Evolutionary conservation across 2,888 invertebrate species (phyloP).

Genomic region (Cryptocephalus moraei): DNA sequence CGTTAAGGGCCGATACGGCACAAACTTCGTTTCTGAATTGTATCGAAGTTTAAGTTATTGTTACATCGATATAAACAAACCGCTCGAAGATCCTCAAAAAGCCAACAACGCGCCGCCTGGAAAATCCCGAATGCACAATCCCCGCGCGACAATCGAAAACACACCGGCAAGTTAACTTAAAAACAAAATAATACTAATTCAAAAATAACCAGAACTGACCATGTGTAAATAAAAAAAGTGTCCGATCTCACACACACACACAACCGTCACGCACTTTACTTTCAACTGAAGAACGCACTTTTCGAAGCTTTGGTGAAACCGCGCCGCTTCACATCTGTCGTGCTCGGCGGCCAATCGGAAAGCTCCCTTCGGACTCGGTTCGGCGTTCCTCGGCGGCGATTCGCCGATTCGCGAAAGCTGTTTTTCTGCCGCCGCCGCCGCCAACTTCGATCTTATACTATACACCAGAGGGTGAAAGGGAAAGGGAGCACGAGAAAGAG

Average conservation of each 20-base stretch:
- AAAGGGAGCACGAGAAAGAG: too few relatives aligned
- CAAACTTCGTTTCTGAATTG: neutral
- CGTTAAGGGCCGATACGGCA: too few relatives aligned
- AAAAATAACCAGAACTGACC: constrained; percentile 30
- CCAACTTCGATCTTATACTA: too few relatives aligned
- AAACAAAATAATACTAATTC: constrained; percentile 1
- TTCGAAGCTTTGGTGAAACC: constrained; percentile 36
- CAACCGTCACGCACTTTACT: constrained; percentile 32
- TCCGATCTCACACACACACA: neutral
- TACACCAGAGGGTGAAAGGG: too few relatives aligned
- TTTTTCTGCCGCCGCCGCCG: too few relatives aligned
- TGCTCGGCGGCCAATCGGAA: constrained; percentile 34
- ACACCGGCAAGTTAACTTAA: neutral
- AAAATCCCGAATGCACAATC: constrained; percentile 1
- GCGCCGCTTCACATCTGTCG: constrained; percentile 37
- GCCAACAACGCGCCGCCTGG: constrained; percentile 6
- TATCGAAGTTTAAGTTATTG: neutral
- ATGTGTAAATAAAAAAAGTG: constrained; percentile 36
- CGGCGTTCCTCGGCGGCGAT: constrained; percentile 14
- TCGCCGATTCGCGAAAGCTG: too few relatives aligned
- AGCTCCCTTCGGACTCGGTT: constrained; percentile 16
- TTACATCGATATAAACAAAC: neutral
- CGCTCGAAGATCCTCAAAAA: neutral
- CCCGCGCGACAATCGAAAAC: neutral
- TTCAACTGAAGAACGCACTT: constrained; percentile 36